Conservation (phyloP, 2,113 vertebrate genomes). For the Chaetorhynchus papuensis region DNA sequence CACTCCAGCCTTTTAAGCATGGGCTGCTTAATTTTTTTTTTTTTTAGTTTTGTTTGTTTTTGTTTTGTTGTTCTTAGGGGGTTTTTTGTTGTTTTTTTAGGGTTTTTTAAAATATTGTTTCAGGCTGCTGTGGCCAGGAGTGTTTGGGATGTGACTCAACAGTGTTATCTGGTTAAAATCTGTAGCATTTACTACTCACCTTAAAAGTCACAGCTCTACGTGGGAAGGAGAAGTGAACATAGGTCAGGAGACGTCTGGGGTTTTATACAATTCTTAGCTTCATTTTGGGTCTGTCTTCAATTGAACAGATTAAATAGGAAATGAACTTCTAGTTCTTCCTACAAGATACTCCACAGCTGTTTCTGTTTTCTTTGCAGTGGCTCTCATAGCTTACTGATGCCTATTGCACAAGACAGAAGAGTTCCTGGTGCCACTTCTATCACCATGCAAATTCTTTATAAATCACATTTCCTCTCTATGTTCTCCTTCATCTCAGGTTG, state of each 20-base stretch:
- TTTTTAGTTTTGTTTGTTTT: too few species aligned
- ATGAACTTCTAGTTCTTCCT: neutral
- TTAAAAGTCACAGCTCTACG: neutral
- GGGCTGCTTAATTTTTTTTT: neutral
- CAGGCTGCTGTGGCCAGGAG: neutral
- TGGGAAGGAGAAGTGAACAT: neutral
- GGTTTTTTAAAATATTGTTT: neutral
- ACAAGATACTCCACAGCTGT: neutral
- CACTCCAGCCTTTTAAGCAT: neutral
- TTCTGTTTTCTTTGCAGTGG: neutral
- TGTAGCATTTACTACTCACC: neutral
- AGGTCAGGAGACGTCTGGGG: neutral
- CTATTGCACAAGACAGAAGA: neutral
- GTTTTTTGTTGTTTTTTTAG: too few species aligned
- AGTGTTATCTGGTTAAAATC: neutral
- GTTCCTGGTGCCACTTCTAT: neutral
- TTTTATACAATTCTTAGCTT: neutral
- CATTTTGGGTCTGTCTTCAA: neutral
- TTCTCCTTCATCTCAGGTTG: neutral
- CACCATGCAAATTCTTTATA: neutral
- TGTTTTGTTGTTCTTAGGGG: neutral
- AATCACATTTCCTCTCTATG: rapidly evolving
- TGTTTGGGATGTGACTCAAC: neutral
- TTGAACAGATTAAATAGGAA: neutral
- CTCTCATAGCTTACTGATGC: neutral